phyloP scores from a whole-genome alignment of 2,113 vertebrate genomes.

The Mixornis gularis region DNA sequence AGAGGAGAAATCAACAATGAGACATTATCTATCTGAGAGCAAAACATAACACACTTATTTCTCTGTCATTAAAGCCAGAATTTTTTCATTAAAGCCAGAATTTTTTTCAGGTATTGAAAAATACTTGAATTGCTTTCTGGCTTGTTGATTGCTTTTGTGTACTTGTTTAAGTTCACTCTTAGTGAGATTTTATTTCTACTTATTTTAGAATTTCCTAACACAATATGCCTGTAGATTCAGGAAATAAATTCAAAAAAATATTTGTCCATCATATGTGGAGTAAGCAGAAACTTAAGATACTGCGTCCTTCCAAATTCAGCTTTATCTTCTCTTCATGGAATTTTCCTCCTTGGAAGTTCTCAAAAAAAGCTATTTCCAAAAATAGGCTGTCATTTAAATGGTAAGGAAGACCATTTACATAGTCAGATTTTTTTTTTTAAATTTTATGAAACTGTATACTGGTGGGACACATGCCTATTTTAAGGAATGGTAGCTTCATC shows the following conservation, averaged over 20 bases:
- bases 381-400: background rate
- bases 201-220: background rate
- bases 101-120: background rate
- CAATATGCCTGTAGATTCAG: background rate
- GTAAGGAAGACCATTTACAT: background rate
- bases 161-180: background rate
- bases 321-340: background rate
- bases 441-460: background rate
- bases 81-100: background rate
- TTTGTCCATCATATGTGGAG: background rate
- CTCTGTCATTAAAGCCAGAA: background rate
- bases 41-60: background rate
- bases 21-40: background rate
- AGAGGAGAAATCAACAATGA: background rate
- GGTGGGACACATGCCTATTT: background rate
- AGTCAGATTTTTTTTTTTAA: fast-evolving
- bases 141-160: background rate
- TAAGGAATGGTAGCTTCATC: background rate
- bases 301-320: background rate
- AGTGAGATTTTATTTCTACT: background rate
- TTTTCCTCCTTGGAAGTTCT: background rate
- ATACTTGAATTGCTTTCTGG: background rate
- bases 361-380: background rate
- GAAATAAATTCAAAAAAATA: background rate
- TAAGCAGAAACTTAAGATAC: background rate